Conservation (phyloP, 2,888 invertebrate genomes). For the Diarsia brunnea region DNA sequence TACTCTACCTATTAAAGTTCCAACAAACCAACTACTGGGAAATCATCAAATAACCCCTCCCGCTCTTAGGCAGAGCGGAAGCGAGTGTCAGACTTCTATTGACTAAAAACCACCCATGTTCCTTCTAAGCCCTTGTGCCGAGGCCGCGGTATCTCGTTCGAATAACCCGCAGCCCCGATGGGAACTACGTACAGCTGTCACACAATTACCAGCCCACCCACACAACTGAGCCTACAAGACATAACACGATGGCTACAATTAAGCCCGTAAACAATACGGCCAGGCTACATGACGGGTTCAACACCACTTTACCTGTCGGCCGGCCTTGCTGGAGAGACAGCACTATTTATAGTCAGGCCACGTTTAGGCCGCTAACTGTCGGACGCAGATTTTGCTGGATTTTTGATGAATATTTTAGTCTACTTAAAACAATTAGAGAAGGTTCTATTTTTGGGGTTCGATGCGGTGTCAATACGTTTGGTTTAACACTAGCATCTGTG, state of each 20-base stretch:
- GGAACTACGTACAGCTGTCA: conserved; percentile 8
- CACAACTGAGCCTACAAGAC: conserved; percentile 11
- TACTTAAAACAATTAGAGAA: neutral
- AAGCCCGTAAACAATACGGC: conserved; percentile 43
- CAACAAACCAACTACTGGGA: neutral
- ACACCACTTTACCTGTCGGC: conserved; percentile 48
- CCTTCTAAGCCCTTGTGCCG: no score
- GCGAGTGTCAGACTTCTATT: no score
- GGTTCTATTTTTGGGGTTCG: neutral
- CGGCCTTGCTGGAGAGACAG: conserved; percentile 43
- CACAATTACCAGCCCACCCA: conserved; percentile 14
- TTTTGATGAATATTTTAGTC: neutral
- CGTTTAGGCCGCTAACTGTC: conserved; percentile 4
- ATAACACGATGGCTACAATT: neutral
- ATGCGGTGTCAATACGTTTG: neutral
- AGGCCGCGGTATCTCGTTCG: no score
- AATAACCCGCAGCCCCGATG: no score
- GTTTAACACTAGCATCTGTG: neutral
- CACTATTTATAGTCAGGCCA: conserved; percentile 52
- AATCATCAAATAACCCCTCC: no score
- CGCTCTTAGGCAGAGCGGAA: no score
- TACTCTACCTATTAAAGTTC: neutral
- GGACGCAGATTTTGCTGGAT: conserved; percentile 3
- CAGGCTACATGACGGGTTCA: conserved; percentile 34
- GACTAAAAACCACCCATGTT: no score